Base-by-base conservation (phyloP, 1,140 invertebrate genomes). In the Drosophila persimilis region DNA sequence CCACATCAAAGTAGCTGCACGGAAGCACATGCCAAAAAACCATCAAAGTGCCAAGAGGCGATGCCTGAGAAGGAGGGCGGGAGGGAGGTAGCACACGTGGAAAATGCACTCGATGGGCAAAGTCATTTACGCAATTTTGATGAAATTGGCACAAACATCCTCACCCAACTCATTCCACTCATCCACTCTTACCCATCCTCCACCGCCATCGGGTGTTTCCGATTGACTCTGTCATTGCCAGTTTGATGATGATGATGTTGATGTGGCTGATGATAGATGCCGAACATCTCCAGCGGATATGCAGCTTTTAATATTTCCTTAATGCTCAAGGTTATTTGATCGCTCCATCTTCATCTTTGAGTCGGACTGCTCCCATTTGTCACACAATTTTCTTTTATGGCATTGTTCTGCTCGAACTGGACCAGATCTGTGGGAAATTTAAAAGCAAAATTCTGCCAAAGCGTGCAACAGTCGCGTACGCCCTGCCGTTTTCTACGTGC, bases 391-490 rank as follows among this genome's bases (percentile, higher is more conserved):
- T n/a, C 24, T 35, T 43, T 35, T 48, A 67, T 56, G 45, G 44
- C 44, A 48, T 31, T 67, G 9, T 43, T 22, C 44, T 56, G 51
- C 48, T 66, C 35, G 17, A 31, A 48, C 24, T 67, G 48, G 56
- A 69, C 35, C 20, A 66, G 24, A 43, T 55, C 44, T 15, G 22
- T 41, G 63, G 31, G 31, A 69, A 77, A 77, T 59, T 73, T 64
- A 57, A 73, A 62, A 64, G 79, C 62, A 58, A 58, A 59, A 81
- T 59, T 61, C 56, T 57, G 46, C 63, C 50, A 54, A 66, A 17
- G 79, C 79, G 74, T 74, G 79, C 70, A 74, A 81, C 39, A 78
- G 79, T 83, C 59, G 70, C 78, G 73, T 81, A 56, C 78, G 73
- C 57, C 52, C 44, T 45, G 52, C 8, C 58, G 57, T 54, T 61